Evolutionary conservation across 2,888 invertebrate species (phyloP).

Genomic region (Cerastis leucographa): DNA sequence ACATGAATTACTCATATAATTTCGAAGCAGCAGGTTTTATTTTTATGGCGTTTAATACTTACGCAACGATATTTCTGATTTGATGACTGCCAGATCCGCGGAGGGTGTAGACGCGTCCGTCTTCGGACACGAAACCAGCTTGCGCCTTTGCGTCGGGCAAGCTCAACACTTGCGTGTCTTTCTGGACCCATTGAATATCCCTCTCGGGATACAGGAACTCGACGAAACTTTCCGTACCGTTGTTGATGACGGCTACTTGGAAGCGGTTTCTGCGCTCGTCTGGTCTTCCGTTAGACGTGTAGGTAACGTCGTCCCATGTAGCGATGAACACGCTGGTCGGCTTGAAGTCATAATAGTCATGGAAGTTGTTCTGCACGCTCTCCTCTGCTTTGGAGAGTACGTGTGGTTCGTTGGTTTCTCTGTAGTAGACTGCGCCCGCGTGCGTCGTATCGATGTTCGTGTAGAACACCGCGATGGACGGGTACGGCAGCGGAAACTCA

Average conservation of each 20-base stretch:
- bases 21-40: not conserved
- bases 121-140: slow-evolving; percentile 96
- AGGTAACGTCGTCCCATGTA: slow-evolving; percentile 97
- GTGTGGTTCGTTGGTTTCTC: slow-evolving; percentile 91
- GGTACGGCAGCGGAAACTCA: slow-evolving; percentile 97
- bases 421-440: slow-evolving; percentile 94
- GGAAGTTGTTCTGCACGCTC: slow-evolving; percentile 94
- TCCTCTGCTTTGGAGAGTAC: slow-evolving; percentile 92
- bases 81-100: slow-evolving; percentile 98
- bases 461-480: slow-evolving; percentile 97
- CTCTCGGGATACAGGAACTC: slow-evolving; percentile 96
- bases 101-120: slow-evolving; percentile 94
- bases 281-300: slow-evolving; percentile 92
- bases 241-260: slow-evolving; percentile 93
- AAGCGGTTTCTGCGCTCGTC: slow-evolving; percentile 94
- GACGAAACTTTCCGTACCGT: slow-evolving; percentile 95
- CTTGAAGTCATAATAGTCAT: slow-evolving; percentile 93
- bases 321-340: slow-evolving; percentile 95
- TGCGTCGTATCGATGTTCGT: slow-evolving; percentile 96
- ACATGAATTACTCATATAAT: not conserved
- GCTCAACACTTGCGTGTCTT: slow-evolving; percentile 93
- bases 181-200: slow-evolving; percentile 98
- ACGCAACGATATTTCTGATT: slow-evolving; percentile 95
- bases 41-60: slow-evolving; percentile 70
- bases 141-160: slow-evolving; percentile 97